Conservation (phyloP, 2,113 vertebrate genomes). For the Pedetes capensis region DNA sequence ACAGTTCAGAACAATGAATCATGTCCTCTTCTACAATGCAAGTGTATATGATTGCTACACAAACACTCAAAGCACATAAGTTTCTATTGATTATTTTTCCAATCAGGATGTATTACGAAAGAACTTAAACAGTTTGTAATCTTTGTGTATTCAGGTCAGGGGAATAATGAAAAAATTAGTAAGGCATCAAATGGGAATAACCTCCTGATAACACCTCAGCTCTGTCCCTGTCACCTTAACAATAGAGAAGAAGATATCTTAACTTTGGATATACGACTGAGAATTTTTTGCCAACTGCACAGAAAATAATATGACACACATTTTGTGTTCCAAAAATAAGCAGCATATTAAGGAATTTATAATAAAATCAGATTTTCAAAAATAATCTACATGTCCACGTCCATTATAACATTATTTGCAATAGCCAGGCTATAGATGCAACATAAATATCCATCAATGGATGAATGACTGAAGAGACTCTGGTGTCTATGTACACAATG, state of each 20-base stretch:
- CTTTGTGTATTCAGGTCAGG: neutral
- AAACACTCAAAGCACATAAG: neutral
- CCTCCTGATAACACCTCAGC: neutral
- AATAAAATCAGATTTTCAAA: neutral
- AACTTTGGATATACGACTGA: neutral
- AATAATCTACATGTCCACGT: neutral
- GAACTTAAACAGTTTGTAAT: neutral
- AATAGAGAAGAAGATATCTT: neutral
- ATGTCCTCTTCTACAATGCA: neutral
- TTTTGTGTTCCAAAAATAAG: neutral
- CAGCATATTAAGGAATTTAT: neutral
- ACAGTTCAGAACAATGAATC: neutral
- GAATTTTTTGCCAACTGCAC: neutral
- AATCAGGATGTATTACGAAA: neutral
- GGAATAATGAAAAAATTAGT: neutral
- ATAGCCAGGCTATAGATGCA: neutral
- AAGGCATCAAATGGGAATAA: neutral
- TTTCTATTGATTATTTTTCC: neutral
- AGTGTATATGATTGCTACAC: neutral
- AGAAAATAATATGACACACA: neutral
- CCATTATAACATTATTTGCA: neutral
- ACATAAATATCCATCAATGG: neutral
- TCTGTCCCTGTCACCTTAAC: neutral
- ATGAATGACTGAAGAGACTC: neutral
- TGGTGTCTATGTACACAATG: neutral